Percentiles rank a stretch among this genome's conserved stretches.
These are phyloP conservation scores for Leptodactylus fuscus DNA, from an alignment of 2,113 vertebrate genomes.

Conservation along the genomic window DNA sequence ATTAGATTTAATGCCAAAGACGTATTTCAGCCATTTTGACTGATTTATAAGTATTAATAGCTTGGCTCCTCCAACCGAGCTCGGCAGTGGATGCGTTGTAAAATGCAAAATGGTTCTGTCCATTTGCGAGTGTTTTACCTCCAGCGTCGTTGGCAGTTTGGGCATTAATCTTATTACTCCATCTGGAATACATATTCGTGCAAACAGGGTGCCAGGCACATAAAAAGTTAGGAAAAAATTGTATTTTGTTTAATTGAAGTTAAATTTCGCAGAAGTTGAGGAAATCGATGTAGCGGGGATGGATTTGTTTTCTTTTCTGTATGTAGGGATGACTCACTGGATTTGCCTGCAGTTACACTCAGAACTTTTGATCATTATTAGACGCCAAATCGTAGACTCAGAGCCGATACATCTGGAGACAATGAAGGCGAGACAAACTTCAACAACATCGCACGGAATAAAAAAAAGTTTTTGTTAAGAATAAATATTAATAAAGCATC, in stretches of 20 bases:
- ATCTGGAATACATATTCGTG: constrained; percentile 44
- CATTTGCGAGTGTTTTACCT: constrained; percentile 42
- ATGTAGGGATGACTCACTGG: too few relatives aligned
- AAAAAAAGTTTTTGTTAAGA: too few relatives aligned
- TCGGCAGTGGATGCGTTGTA: constrained; percentile 11
- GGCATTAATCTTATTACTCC: constrained; percentile 40
- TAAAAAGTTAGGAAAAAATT: constrained; percentile 21
- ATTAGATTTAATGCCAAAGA: constrained; percentile 27
- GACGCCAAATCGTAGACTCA: too few relatives aligned
- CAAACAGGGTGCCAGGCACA: constrained; percentile 41
- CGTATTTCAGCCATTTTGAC: constrained; percentile 19
- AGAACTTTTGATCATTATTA: too few relatives aligned
- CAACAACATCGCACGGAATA: too few relatives aligned
- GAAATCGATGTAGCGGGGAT: not conserved
- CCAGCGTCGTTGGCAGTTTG: constrained; percentile 37
- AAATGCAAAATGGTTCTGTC: constrained; percentile 34
- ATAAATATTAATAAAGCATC: too few relatives aligned
- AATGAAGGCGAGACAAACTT: too few relatives aligned
- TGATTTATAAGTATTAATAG: constrained; percentile 46
- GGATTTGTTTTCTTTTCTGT: not conserved
- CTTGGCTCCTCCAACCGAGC: constrained; percentile 31
- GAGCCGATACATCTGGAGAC: too few relatives aligned
- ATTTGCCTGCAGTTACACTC: too few relatives aligned
- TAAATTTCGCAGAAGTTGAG: not conserved
- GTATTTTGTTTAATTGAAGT: not conserved